Evolutionary conservation across 1,140 invertebrate genomes (phyloP).

Genomic region (Brachionus manjavacas): DNA sequence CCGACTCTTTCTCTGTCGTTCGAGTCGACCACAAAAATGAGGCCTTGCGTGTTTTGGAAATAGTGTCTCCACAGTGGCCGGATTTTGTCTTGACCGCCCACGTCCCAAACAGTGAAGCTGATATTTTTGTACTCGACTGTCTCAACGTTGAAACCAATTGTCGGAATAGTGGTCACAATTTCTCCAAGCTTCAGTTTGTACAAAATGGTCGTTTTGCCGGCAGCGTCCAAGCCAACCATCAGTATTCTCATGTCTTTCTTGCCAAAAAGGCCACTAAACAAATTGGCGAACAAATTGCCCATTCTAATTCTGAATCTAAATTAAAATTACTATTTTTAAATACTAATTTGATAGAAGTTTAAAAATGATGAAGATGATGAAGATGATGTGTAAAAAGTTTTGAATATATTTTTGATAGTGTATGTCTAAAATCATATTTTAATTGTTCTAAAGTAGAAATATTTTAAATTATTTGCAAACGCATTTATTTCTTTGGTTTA

Average conservation of each 20-base stretch:
- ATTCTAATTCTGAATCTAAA: slow-evolving; percentile 28
- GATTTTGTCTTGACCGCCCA: slow-evolving; percentile 60
- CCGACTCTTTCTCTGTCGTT: slow-evolving; percentile 89
- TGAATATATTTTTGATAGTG: not conserved
- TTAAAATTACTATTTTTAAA: not conserved
- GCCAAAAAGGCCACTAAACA: slow-evolving; percentile 65
- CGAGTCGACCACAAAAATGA: slow-evolving; percentile 96
- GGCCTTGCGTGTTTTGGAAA: slow-evolving; percentile 89
- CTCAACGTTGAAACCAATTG: slow-evolving; percentile 74
- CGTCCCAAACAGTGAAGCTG: slow-evolving; percentile 69
- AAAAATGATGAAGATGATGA: slow-evolving; percentile 23
- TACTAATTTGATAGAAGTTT: not conserved
- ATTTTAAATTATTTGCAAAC: slow-evolving; percentile 20
- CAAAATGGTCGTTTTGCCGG: slow-evolving; percentile 94
- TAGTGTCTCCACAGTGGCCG: slow-evolving; percentile 85
- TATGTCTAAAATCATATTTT: slow-evolving; percentile 8
- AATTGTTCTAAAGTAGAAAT: not conserved
- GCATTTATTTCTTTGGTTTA: too few relatives aligned
- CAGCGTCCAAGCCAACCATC: slow-evolving; percentile 93
- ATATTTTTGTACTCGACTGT: slow-evolving; percentile 56
- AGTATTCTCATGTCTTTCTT: slow-evolving; percentile 98
- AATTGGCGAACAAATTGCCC: slow-evolving; percentile 42
- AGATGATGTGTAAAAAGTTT: slow-evolving; percentile 35
- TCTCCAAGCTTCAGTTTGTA: slow-evolving; percentile 94
- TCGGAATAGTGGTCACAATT: slow-evolving; percentile 95